Base-by-base conservation (phyloP, 2,888 invertebrate species). In the Therioaphis trifolii region DNA sequence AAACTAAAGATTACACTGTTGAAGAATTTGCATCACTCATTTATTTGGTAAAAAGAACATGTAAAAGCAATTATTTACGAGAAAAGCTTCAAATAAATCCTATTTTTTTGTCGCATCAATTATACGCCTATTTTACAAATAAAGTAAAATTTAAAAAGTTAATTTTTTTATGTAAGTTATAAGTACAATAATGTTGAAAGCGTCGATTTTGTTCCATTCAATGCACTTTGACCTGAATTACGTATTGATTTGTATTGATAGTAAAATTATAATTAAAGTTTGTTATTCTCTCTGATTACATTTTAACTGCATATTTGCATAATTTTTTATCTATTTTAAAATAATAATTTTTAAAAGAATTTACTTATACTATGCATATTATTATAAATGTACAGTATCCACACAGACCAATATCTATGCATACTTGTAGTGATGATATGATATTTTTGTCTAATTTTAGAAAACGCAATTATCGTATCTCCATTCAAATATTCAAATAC, bases 111-210 rank as follows among this genome's bases (percentile, higher is more conserved):
- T n/a, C n/a, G n/a, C 1, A 68, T 43, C 40, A 21, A 40, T 68
- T 43, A 12, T 18, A 66, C 24, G 18, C 66, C 12, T 66, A 66
- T n/a, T 40, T 35, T 40, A n/a, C 12, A 68, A 29, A 68, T 35
- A 66, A 1, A 66, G 2, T 2, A 9, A 49, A 49, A 49, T 49
- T 49, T 9, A 49, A 49, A 12, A 49, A 49, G 46, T 49, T n/a
- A 66, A 5, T 68, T 40, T n/a, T 68, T 40, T 68, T 21, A 68
- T 68, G 14, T n/a, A n/a, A n/a, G n/a, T n/a, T n/a, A n/a, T n/a
- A n/a, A n/a, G n/a, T n/a, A n/a, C 18, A 49, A 49, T 49, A 15
- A 49, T 49, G 2, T 40, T 21, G 21, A 21, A 68, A 24, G 43
- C 14, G 18, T 40, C 21, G n/a, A n/a, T 68, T 43, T 49, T 68